Conservation (phyloP, 2,113 vertebrate genomes). For the Corythoichthys intestinalis region DNA sequence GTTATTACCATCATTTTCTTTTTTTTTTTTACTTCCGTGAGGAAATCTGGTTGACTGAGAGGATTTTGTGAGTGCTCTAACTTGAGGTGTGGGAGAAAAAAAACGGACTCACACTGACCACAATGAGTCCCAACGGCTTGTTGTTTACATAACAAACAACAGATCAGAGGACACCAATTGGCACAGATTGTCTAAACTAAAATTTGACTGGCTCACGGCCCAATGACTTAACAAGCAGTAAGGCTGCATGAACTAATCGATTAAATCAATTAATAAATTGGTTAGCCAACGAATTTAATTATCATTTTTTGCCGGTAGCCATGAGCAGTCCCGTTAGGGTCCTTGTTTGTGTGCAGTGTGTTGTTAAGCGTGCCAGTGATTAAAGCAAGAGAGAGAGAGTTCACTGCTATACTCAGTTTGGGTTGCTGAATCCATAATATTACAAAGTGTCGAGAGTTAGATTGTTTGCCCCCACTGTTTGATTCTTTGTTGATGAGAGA, state of each 20-base stretch:
- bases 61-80: constrained; percentile 31
- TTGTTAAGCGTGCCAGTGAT: too few species aligned
- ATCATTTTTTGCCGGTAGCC: too few species aligned
- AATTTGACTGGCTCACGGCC: constrained; percentile 16
- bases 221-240: constrained; percentile 10
- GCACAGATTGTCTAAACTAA: constrained; percentile 4
- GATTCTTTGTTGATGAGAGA: too few species aligned
- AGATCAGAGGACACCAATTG: background rate
- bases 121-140: constrained; percentile 20
- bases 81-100: constrained; percentile 8
- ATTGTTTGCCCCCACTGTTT: too few species aligned
- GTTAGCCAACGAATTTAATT: too few species aligned
- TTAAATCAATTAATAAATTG: too few species aligned
- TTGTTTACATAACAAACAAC: constrained; percentile 4
- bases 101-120: constrained; percentile 27
- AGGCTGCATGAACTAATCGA: background rate
- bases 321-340: too few species aligned
- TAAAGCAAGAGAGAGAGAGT: too few species aligned
- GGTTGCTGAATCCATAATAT: too few species aligned
- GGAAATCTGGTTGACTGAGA: constrained; percentile 34
- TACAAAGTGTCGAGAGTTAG: too few species aligned
- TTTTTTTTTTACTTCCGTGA: background rate
- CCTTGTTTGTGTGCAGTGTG: too few species aligned
- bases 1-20: background rate
- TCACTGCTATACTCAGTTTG: too few species aligned